These are phyloP conservation scores for Beroe ovata DNA, from an alignment of 37 sponge, comb jelly and placozoan species.

Conservation along the genomic window DNA sequence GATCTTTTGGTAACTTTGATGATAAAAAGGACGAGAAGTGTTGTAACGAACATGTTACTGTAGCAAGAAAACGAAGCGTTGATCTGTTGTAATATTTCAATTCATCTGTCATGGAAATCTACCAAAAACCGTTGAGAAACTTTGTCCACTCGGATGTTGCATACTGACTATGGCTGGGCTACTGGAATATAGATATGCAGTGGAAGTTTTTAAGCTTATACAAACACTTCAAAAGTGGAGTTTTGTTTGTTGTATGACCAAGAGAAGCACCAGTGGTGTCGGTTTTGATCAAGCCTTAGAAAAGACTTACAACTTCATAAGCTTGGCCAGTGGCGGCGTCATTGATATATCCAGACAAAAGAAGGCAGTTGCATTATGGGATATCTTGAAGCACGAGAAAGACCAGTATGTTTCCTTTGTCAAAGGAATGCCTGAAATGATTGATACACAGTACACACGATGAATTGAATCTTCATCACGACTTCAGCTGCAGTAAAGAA, in stretches of 20 bases:
- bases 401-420: background rate
- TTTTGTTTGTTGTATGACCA: background rate
- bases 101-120: too few relatives aligned
- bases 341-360: background rate
- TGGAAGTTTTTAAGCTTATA: background rate
- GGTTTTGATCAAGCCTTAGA: conserved; percentile 10
- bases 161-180: too few relatives aligned
- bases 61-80: too few relatives aligned
- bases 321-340: background rate
- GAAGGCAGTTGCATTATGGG: background rate
- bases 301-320: background rate
- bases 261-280: background rate
- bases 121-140: too few relatives aligned
- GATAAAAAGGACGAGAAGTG: too few relatives aligned
- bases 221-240: background rate
- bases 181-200: background rate
- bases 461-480: background rate
- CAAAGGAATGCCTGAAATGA: too few relatives aligned
- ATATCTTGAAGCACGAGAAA: background rate
- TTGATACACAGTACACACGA: too few relatives aligned
- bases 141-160: too few relatives aligned
- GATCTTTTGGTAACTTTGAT: too few relatives aligned
- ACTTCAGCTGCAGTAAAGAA: background rate
- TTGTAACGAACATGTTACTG: too few relatives aligned
- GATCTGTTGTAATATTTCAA: too few relatives aligned